Evolutionary conservation across 1,140 invertebrate genomes (phyloP), one percentile per base, ranked within the genome.

Genomic region (Anthonomus grandis): DNA sequence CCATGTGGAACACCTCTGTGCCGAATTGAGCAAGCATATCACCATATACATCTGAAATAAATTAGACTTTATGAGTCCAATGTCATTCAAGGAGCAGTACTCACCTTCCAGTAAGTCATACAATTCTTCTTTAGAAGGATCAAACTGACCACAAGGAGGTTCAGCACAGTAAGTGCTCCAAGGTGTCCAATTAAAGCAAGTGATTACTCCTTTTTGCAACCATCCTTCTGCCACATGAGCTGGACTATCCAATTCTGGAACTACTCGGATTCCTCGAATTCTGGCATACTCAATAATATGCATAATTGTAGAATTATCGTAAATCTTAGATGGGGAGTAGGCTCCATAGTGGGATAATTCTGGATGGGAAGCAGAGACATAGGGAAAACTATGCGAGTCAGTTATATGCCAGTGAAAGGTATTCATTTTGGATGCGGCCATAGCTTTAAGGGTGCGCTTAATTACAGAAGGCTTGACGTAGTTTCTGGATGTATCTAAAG

Each of bases 331-430:
- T 1, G 80, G 73, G 3, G 81, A 82, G 66, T 91, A 91, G 0
- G 89, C 86, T 17, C 89, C 90, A 62, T 85, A 84, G 48, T 82
- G 78, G 1, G 83, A 78, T 65, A 92, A 74, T 58, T 85, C 76
- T 1, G 87, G 87, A 24, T 83, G 80, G 47, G 79, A 77, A 21
- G 80, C 75, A 3, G 87, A 80, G 18, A 82, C 75, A 57, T 90
- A 80, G 0, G 90, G 89, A 71, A 91, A 92, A 66, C 88, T 90
- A 58, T 91, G 89, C 0, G 85, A 82, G 69, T 92, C 90, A 2
- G 87, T 90, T 1, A 87, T 78, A 67, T 93, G 90, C 86, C 88
- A 90, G 71, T 92, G 90, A 37, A 93, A 83, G 8, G 86, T 84
- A 73, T 93, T 93, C 46, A 93, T 73, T 72, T 93, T 93, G 44